phyloP scores from a whole-genome alignment of 2,888 invertebrate genomes.

The Belgica antarctica region DNA sequence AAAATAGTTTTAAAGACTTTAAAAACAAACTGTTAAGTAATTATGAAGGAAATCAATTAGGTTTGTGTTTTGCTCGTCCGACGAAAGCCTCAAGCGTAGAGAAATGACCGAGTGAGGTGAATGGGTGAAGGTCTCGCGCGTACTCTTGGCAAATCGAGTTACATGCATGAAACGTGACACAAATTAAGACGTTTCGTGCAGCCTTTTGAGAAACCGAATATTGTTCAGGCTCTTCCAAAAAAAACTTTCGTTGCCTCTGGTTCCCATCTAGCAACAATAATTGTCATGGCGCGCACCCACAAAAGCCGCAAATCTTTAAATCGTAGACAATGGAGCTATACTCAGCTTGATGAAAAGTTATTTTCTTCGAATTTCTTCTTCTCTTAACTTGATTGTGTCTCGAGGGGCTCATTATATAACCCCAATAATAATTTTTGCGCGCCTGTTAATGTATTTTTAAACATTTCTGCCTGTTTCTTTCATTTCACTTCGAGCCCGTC shows the following conservation, averaged over 20 bases:
- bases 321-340: constrained; percentile 34
- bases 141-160: background rate
- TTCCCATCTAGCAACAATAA: constrained; percentile 5
- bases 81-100: background rate
- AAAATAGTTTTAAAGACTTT: too few species aligned
- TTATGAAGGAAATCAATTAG: background rate
- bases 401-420: constrained; percentile 30
- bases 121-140: constrained; percentile 8
- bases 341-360: constrained; percentile 5
- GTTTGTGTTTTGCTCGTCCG: background rate
- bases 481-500: background rate
- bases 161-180: constrained; percentile 40
- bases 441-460: constrained; percentile 34
- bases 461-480: constrained; percentile 15
- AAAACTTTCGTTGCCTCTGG: constrained; percentile 2
- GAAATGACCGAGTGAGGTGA: constrained; percentile 20
- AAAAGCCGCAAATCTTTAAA: constrained; percentile 15
- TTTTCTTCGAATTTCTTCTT: background rate
- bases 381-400: background rate
- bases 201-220: background rate
- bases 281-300: constrained; percentile 37
- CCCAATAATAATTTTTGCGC: constrained; percentile 42
- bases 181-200: constrained; percentile 38
- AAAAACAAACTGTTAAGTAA: background rate
- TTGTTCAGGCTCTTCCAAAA: constrained; percentile 6